Conservation (phyloP, 2,888 invertebrate genomes). For the Drosophila paramelanica region DNA sequence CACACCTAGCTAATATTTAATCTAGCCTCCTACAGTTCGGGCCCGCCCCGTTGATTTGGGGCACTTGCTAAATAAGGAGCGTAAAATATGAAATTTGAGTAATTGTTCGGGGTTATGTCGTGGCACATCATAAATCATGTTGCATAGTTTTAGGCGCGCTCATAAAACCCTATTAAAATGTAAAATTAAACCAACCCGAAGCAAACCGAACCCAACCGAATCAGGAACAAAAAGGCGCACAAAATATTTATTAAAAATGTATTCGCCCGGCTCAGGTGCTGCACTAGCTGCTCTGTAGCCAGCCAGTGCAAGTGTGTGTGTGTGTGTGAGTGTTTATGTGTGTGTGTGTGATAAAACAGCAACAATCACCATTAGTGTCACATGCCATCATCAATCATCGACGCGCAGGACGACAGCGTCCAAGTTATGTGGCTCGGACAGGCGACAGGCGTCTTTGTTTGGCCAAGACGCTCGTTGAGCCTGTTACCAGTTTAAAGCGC, state of each 20-base stretch:
- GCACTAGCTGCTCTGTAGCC: slow-evolving; percentile 22
- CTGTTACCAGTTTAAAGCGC: slow-evolving; percentile 72
- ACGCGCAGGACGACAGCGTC: slow-evolving; percentile 54
- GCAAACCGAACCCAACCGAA: slow-evolving; percentile 6
- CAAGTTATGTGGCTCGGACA: slow-evolving; percentile 34
- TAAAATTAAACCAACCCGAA: slow-evolving; percentile 69
- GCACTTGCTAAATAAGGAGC: slow-evolving; percentile 40
- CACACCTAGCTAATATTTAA: slow-evolving; percentile 71
- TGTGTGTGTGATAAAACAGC: slow-evolving; percentile 76
- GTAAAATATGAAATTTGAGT: slow-evolving; percentile 79
- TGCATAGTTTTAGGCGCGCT: slow-evolving; percentile 78
- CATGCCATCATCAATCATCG: slow-evolving; percentile 79
- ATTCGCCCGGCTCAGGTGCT: slow-evolving; percentile 52
- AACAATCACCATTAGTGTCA: slow-evolving; percentile 83
- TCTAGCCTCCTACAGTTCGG: slow-evolving; percentile 46
- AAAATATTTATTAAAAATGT: slow-evolving; percentile 59
- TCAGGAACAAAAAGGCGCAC: slow-evolving; percentile 18
- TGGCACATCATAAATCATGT: slow-evolving; percentile 80
- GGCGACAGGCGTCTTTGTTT: slow-evolving; percentile 42
- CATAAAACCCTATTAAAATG: slow-evolving; percentile 78
- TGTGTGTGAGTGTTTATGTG: not conserved
- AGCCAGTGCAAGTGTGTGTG: not conserved
- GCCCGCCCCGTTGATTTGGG: slow-evolving; percentile 41
- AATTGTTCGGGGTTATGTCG: slow-evolving; percentile 75
- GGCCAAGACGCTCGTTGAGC: slow-evolving; percentile 54